Base-by-base conservation (phyloP, 2,888 invertebrate species). In the Rosalia funebris region DNA sequence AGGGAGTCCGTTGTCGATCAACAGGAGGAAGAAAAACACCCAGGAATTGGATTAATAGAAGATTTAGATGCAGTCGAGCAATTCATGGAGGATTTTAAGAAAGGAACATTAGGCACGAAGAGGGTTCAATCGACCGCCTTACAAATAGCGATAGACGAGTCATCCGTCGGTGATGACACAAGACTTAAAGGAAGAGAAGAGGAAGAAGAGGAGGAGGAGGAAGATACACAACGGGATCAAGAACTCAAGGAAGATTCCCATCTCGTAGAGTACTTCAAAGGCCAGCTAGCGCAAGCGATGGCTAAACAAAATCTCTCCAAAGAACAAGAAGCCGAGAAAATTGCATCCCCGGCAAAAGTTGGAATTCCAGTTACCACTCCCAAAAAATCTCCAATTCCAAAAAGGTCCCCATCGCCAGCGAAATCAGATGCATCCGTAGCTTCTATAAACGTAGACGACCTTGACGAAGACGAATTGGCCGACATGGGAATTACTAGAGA, bases 281-380 rank as follows among this genome's bases (percentile, higher is more conserved):
- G 34, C 10, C 52, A 53, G 11, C 25, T 46, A 15, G 36, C 19
- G 7, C 15, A 42, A 25, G 36, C 41, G 10, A 42, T 12, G 7
- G 12, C 36, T 7, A 42, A 50, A 10, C 47, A 54, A 31, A 14
- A 37, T 19, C 3, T 60, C 4, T 7, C 48, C 3, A 20, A 32
- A 19, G 44, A 42, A 4, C 20, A 19, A 7, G 11, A 47, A 32
- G 48, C 32, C n/a, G 37, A 50, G 1, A n/a, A 19, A n/a, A 31
- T 42, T 5, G 39, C 48, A 5, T 44, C 65, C 34, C 69, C 71
- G 10, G 70, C 68, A 0, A 32, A 50, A 15, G 54, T 57, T 1
- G 69, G 69, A 11, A 63, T 73, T 46, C 73, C 71, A 9, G 55
- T 71, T 3, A 69, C 71, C 4, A 71, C 69, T 4, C 71, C 73